These are phyloP conservation scores for Pandemis cinnamomeana DNA, from an alignment of 2,888 invertebrate species.

Conservation along the genomic window DNA sequence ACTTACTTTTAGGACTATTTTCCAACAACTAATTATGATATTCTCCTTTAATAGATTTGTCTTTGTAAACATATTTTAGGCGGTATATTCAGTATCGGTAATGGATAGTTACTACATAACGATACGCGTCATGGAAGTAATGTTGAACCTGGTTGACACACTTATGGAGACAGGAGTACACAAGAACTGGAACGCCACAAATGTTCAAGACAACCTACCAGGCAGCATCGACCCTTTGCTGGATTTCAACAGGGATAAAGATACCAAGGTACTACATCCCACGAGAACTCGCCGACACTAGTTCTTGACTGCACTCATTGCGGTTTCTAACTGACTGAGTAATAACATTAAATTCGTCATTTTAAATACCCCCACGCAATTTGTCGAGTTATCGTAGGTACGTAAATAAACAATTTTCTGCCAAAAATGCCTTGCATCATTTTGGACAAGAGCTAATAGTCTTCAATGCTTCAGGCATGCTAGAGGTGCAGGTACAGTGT, in stretches of 20 bases:
- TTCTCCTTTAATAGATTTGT: not conserved
- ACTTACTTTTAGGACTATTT: too few relatives aligned
- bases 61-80: slow-evolving; percentile 79
- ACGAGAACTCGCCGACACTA: too few relatives aligned
- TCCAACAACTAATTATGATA: too few relatives aligned
- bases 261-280: slow-evolving; percentile 62
- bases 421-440: too few relatives aligned
- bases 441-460: too few relatives aligned
- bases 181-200: slow-evolving; percentile 80
- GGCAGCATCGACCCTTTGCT: slow-evolving; percentile 68
- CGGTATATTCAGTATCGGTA: slow-evolving; percentile 93
- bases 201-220: slow-evolving; percentile 70
- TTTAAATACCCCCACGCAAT: too few relatives aligned
- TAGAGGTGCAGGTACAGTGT: too few relatives aligned
- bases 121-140: slow-evolving; percentile 95
- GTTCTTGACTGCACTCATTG: too few relatives aligned
- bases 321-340: not conserved
- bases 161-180: slow-evolving; percentile 95
- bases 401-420: too few relatives aligned
- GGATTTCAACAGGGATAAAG: slow-evolving; percentile 75
- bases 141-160: slow-evolving; percentile 95
- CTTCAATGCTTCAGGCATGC: too few relatives aligned
- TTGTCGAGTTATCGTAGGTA: too few relatives aligned
- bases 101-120: slow-evolving; percentile 94
- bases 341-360: too few relatives aligned